Evolutionary conservation across 2,113 vertebrate species (phyloP), one percentile per base, ranked within the genome.

Genomic region (Notothenia coriiceps): DNA sequence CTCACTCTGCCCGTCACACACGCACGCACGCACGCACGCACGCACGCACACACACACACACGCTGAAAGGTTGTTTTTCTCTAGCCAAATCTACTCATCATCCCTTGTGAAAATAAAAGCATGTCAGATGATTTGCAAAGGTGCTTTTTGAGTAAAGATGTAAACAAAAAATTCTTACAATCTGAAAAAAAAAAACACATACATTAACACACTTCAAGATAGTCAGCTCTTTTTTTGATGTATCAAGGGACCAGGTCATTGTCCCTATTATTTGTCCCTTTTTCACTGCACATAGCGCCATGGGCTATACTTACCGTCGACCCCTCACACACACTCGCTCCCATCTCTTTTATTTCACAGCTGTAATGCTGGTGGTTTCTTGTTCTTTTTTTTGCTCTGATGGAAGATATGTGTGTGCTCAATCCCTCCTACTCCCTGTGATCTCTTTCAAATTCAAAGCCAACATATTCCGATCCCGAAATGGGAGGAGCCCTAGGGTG

Each of bases 271-370:
- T 80, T 81, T 77, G 20, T 65, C 9, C 35, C 51, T 52, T 79
- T 77, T 85, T 82, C 60, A 22, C 17, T 47, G n/a, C 56, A 55
- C 68, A 50, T 40, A 55, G 71, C 3, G 4, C 75, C 67, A 63
- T 22, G n/a, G 74, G 79, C 72, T 83, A 22, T 54, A 83, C 85
- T 82, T 70, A 77, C 63, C 14, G 55, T 74, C 57, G 47, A 43
- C 65, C 43, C 75, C n/a, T 9, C 18, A 44, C 33, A 22, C 15
- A 52, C 49, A 12, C 51, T 13, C 57, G 51, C 15, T 59, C 12
- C 40, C 11, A 33, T 52, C 60, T 73, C 33, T 46, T 40, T 35
- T 87, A 84, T 92, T 92, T 86, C 70, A 81, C 85, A 86, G 86
- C 77, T 89, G 80, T 74, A 65, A 50, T 10, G 43, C 54, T 15